Evolutionary conservation across 2,113 vertebrate species (phyloP), one percentile per base, ranked within the genome.

Genomic region (Mystacornis crossleyi): DNA sequence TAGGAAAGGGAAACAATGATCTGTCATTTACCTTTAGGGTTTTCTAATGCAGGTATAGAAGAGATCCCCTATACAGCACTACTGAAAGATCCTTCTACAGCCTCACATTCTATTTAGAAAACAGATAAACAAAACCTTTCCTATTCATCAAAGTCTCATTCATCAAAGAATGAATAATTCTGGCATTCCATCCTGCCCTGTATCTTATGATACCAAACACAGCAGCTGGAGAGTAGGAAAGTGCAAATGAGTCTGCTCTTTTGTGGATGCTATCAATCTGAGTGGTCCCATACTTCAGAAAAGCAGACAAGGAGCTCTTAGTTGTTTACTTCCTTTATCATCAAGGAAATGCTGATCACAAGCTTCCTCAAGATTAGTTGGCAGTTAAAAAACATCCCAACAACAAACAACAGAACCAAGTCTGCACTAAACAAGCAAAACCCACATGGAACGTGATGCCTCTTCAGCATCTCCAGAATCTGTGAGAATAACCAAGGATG

Each of bases 271-370:
- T 77, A 62, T 91, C 62, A 58, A 82, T 93, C 36, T 92, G 33
- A 73, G 29, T 57, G 16, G 79, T 66, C 53, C 34, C 28, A 33
- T 34, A 54, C 45, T 89, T 82, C 65, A 67, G 58, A 81, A 83
- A 26, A 80, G 40, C 43, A 77, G 31, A 47, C 34, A 81, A 78
- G 85, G 72, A 70, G 72, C 62, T 81, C 72, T 83, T 77, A 64
- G 40, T 45, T 74, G 62, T 84, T 89, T 79, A 81, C 24, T 36
- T 91, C 78, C 47, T 48, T 87, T 73, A 83, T 93, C 55, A 75
- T 73, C 29, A 70, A 74, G 29, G 53, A 88, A 87, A 87, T 54
- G 33, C 55, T 91, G 67, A 91, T 89, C 40, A 51, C n/a, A 36
- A 55, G 28, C 77, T 89, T 80, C 18, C 54, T 92, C 64, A 95